A percentile compares a stretch with the other conserved stretches of the same genome.
These are phyloP conservation scores for Monomorium pharaonis DNA, from an alignment of 1,140 invertebrate species.

Conservation along the genomic window DNA sequence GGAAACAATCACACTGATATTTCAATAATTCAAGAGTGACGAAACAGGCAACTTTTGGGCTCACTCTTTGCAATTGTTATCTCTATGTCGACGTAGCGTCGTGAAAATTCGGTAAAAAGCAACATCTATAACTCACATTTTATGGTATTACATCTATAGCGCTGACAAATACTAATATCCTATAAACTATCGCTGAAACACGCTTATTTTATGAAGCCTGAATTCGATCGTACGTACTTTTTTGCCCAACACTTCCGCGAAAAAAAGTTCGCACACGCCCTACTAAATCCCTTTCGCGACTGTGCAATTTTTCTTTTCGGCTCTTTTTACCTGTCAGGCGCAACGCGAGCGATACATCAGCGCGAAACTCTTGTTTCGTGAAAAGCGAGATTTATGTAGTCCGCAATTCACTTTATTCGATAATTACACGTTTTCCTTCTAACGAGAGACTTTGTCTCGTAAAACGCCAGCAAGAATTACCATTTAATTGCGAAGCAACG, in stretches of 20 bases:
- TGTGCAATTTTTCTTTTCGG: conserved; percentile 28
- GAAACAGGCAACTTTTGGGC: too few species aligned
- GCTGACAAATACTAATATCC: background rate
- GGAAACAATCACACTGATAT: background rate
- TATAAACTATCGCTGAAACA: background rate
- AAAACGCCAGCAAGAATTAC: background rate
- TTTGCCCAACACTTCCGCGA: background rate
- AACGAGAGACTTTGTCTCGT: background rate
- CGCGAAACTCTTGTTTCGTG: background rate
- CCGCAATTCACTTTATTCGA: background rate
- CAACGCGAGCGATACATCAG: background rate
- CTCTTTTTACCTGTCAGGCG: conserved; percentile 7
- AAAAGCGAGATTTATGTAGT: conserved; percentile 22
- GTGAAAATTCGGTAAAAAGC: background rate
- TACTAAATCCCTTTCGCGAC: conserved; percentile 6
- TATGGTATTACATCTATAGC: background rate
- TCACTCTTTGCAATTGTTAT: too few species aligned
- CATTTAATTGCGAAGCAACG: background rate
- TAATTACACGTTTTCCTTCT: background rate
- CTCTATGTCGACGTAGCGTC: background rate
- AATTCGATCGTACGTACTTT: conserved; percentile 16
- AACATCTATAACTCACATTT: background rate
- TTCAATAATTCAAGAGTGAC: background rate
- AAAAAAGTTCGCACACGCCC: background rate
- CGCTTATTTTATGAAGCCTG: background rate